Base-by-base conservation (phyloP, 2,113 vertebrate species). In the Anguilla rostrata region DNA sequence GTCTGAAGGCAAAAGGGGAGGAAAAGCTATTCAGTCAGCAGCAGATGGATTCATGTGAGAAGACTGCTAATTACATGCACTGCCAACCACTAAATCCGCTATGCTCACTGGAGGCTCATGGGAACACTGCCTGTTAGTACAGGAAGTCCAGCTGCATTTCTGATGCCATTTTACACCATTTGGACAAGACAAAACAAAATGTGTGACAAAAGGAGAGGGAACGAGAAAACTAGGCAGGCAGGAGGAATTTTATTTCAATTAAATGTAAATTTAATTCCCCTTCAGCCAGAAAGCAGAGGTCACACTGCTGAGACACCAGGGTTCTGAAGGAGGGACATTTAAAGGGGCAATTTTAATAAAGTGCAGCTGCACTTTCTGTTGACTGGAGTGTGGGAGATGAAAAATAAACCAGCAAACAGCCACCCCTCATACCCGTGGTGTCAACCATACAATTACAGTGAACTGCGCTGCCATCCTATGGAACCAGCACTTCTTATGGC, bases 1-100 rank as follows among this genome's bases (percentile, higher is more conserved):
- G 92, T 94, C 98, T 98, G 89, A 93, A 91, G 63, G 0, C 22
- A 83, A 89, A 88, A 83, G 0, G 85, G n/a, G 0, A 34, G 11
- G 75, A 15, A 15, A 78, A 78, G n/a, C n/a, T 39, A 12, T 39
- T 16, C n/a, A 39, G 15, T 78, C 75, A 39, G 12, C 12, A n/a
- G 29, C 75, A 78, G 75, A 34, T 39, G 39, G 39, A 78, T 34
- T 78, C 71, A 39, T 12, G 34, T 80, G 78, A 80, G 16, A 18
- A 80, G 34, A 80, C 78, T 39, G 78, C 34, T 40, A 80, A 80
- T 40, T 80, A 41, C 34, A 40, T 15, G 34, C 78, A 80, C 15
- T 39, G 78, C 78, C 78, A 80, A 41, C 34, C 78, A 41, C 34
- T 80, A 5, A 39, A 41, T 39, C 78, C 18, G 15, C 78, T 41